These are phyloP conservation scores for Trachops cirrhosus DNA, from an alignment of 2,797 vertebrate species.

Conservation along the genomic window DNA sequence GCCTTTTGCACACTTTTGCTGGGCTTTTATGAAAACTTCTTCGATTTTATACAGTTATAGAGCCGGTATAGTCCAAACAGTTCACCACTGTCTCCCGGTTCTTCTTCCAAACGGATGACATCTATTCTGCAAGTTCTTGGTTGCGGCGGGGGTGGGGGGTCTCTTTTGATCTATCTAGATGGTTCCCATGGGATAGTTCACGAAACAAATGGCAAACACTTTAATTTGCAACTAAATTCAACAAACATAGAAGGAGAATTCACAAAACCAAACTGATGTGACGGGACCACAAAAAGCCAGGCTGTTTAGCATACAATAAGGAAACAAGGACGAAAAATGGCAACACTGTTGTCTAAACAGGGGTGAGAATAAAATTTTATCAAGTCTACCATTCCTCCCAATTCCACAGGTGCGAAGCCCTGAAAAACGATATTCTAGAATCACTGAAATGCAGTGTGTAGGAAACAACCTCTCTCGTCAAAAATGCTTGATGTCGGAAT, in stretches of 20 bases:
- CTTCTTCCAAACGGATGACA: not conserved
- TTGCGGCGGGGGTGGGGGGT: not conserved
- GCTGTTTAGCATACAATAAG: not conserved
- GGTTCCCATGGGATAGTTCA: not conserved
- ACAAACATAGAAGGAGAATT: not conserved
- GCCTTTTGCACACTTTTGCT: not conserved
- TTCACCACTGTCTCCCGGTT: not conserved
- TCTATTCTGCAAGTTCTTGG: not conserved
- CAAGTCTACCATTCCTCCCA: not conserved
- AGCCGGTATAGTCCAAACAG: not conserved
- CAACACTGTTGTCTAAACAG: not conserved
- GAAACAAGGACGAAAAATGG: not conserved
- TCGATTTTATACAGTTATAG: not conserved
- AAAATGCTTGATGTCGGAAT: not conserved
- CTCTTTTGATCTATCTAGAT: not conserved
- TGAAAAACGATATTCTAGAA: not conserved
- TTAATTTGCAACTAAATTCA: not conserved
- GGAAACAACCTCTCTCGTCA: not conserved
- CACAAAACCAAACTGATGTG: not conserved
- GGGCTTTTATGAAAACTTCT: not conserved
- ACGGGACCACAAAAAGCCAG: not conserved
- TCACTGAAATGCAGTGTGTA: not conserved
- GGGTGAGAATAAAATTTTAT: not conserved
- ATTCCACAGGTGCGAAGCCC: not conserved
- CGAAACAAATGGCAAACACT: not conserved